These are phyloP conservation scores for Caenorhabditis inopinata DNA, from an alignment of 1,140 invertebrate genomes.

Conservation along the genomic window DNA sequence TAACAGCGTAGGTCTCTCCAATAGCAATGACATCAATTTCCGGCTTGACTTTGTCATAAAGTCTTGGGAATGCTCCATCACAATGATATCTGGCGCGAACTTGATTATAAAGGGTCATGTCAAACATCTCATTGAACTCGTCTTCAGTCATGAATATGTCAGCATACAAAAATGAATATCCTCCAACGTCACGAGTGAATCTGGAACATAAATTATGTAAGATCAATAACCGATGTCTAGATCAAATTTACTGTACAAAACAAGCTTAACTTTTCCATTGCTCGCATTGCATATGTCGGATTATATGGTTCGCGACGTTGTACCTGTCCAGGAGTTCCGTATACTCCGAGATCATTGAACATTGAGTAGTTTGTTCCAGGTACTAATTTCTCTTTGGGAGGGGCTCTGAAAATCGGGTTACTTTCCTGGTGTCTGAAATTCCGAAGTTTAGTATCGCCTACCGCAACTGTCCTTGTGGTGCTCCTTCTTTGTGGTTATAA, in stretches of 20 bases:
- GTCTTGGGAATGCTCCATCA: constrained; percentile 70
- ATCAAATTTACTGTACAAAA: background rate
- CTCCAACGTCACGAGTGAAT: constrained; percentile 70
- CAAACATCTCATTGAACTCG: constrained; percentile 80
- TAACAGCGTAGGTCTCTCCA: constrained; percentile 61
- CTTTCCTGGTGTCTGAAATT: background rate
- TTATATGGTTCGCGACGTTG: constrained; percentile 69
- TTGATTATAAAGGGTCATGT: constrained; percentile 76
- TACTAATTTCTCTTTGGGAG: constrained; percentile 68
- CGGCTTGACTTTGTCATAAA: constrained; percentile 72
- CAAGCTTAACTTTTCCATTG: constrained; percentile 69
- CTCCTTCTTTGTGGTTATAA: constrained; percentile 69
- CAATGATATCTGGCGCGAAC: constrained; percentile 70
- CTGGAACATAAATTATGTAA: constrained; percentile 48
- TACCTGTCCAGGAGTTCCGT: constrained; percentile 71
- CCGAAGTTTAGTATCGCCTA: background rate
- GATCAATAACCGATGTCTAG: too few species aligned
- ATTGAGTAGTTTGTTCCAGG: constrained; percentile 70
- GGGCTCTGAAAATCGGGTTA: constrained; percentile 65
- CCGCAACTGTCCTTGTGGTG: constrained; percentile 55
- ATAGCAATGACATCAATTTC: constrained; percentile 75
- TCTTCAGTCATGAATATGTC: constrained; percentile 77
- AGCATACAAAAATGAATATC: constrained; percentile 77
- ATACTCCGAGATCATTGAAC: constrained; percentile 71
- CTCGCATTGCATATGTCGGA: constrained; percentile 69